Conservation (phyloP, 2,888 invertebrate species). For the Lapara coniferarum region DNA sequence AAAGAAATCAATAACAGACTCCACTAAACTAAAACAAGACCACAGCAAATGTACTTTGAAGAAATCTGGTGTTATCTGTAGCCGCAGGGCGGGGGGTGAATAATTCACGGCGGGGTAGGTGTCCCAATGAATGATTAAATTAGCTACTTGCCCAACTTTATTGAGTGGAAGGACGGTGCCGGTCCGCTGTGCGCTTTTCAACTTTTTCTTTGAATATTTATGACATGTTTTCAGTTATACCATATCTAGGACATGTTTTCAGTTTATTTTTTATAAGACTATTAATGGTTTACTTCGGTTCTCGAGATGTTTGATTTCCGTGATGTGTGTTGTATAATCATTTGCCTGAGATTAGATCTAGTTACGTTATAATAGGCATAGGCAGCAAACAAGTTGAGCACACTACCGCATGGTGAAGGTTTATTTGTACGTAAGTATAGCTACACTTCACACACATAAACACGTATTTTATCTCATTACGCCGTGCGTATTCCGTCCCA, state of each 20-base stretch:
- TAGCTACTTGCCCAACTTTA: conserved; percentile 25
- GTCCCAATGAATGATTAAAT: conserved; percentile 28
- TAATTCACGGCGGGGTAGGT: conserved; percentile 24
- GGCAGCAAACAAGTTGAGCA: no score
- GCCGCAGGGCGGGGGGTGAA: conserved; percentile 20
- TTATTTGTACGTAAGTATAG: no score
- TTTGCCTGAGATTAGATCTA: no score
- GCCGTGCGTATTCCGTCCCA: no score
- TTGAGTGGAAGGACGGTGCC: conserved; percentile 23
- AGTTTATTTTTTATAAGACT: neutral
- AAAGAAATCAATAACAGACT: neutral
- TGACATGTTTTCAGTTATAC: neutral
- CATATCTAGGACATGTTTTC: neutral
- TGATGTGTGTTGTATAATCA: no score
- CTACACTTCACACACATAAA: no score
- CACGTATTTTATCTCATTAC: no score
- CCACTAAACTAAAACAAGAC: neutral
- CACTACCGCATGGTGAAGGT: no score
- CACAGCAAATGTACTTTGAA: conserved; percentile 1
- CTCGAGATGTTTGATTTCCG: no score
- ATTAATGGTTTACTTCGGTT: neutral
- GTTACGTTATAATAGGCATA: no score
- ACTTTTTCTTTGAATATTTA: conserved; percentile 17
- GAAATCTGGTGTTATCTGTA: conserved; percentile 27
- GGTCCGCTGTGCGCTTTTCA: conserved; percentile 15